phyloP scores from a whole-genome alignment of 2,888 invertebrate species.

The Stenurella melanura region DNA sequence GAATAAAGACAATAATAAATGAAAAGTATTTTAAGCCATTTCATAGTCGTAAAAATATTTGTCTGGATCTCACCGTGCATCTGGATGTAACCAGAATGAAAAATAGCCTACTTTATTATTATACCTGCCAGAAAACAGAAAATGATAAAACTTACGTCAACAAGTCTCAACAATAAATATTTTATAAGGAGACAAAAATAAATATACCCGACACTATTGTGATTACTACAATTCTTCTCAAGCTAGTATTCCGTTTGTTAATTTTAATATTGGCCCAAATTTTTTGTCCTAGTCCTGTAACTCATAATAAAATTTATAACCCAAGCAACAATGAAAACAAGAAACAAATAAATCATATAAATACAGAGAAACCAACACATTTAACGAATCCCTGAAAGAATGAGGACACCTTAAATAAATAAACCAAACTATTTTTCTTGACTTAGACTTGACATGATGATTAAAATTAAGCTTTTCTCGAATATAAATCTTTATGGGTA shows the following conservation, averaged over 20 bases:
- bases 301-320: constrained; percentile 3
- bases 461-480: neutral
- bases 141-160: constrained; percentile 12
- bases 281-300: neutral
- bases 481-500: neutral
- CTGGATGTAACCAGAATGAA: neutral
- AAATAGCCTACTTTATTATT: constrained; percentile 3
- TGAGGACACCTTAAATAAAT: neutral
- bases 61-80: neutral
- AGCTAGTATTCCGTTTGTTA: neutral
- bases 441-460: neutral
- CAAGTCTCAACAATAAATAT: constrained; percentile 7
- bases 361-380: neutral
- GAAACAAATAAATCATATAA: constrained; percentile 7
- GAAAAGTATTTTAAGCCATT: neutral
- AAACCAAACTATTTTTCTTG: constrained; percentile 16
- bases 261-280: constrained; percentile 23
- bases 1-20: neutral
- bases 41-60: neutral
- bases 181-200: constrained; percentile 8
- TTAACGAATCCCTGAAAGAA: neutral
- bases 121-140: constrained; percentile 13
- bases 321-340: neutral
- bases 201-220: neutral
- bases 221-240: neutral